These are phyloP conservation scores for Eulithis prunata DNA, from an alignment of 2,888 invertebrate species.

Conservation along the genomic window DNA sequence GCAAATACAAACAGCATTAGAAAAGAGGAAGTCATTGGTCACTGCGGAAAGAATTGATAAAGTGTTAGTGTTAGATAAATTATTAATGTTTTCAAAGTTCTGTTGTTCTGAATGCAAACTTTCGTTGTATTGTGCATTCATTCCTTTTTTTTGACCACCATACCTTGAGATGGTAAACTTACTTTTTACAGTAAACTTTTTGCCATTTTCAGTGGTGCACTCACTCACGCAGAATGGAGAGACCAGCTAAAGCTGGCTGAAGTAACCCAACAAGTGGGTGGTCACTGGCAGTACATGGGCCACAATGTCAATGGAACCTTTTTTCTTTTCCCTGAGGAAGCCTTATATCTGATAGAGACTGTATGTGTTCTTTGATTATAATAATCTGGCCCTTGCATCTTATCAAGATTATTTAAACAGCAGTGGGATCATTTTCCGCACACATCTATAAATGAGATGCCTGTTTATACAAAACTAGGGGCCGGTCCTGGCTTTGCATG, in stretches of 20 bases:
- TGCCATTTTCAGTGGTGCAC: conserved; percentile 62
- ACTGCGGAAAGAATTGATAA: conserved; percentile 85
- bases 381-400: not conserved
- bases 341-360: conserved; percentile 86
- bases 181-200: no score
- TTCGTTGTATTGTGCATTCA: no score
- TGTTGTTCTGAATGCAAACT: no score
- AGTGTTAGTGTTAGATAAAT: conserved; percentile 56
- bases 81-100: no score
- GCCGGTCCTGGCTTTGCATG: no score
- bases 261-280: conserved; percentile 81
- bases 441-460: no score
- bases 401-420: no score
- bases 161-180: no score
- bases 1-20: conserved; percentile 83
- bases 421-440: no score
- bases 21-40: conserved; percentile 79
- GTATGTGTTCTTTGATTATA: conserved; percentile 68
- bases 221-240: conserved; percentile 84
- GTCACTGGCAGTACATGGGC: conserved; percentile 84
- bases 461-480: no score
- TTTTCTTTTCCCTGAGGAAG: conserved; percentile 86
- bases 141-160: no score
- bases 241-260: conserved; percentile 79
- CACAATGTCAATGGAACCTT: conserved; percentile 72